A percentile compares a stretch with the other conserved stretches of the same genome.
Evolutionary conservation across 2,113 vertebrate species (phyloP).

Genomic region (Colinus virginianus): DNA sequence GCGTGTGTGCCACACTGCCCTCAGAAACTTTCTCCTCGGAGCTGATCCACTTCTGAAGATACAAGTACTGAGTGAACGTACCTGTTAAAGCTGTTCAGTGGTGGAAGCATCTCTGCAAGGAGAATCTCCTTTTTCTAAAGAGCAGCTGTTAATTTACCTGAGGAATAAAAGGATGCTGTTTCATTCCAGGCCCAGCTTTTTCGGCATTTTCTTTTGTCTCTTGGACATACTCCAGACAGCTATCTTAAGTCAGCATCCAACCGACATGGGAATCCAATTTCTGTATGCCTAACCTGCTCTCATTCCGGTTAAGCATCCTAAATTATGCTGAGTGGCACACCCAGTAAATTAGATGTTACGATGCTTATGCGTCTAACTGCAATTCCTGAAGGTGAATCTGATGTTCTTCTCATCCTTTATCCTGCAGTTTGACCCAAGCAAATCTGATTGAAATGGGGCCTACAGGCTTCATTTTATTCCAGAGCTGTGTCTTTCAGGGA

Average conservation of each 20-base stretch:
- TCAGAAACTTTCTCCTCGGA: conserved; percentile 51
- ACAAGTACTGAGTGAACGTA: conserved; percentile 33
- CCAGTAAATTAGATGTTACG: not conserved
- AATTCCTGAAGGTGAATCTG: not conserved
- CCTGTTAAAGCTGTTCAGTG: not conserved
- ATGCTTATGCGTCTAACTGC: not conserved
- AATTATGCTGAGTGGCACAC: not conserved
- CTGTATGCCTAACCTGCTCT: not conserved
- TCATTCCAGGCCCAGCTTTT: not conserved
- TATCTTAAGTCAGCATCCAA: not conserved
- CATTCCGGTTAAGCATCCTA: not conserved
- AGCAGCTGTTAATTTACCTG: not conserved
- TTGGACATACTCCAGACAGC: not conserved
- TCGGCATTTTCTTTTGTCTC: not conserved
- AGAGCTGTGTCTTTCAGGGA: not conserved
- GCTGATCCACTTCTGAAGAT: conserved; percentile 12
- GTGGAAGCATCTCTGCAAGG: not conserved
- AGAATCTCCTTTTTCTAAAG: not conserved
- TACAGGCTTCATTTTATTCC: not conserved
- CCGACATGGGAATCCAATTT: not conserved
- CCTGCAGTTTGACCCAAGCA: not conserved
- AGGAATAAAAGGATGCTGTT: not conserved
- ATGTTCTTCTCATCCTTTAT: rapidly evolving
- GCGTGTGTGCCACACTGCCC: conserved; percentile 1
- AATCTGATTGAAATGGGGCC: not conserved